Evolutionary conservation across 2,113 vertebrate genomes (phyloP).

Genomic region (Callocephalon fimbriatum): DNA sequence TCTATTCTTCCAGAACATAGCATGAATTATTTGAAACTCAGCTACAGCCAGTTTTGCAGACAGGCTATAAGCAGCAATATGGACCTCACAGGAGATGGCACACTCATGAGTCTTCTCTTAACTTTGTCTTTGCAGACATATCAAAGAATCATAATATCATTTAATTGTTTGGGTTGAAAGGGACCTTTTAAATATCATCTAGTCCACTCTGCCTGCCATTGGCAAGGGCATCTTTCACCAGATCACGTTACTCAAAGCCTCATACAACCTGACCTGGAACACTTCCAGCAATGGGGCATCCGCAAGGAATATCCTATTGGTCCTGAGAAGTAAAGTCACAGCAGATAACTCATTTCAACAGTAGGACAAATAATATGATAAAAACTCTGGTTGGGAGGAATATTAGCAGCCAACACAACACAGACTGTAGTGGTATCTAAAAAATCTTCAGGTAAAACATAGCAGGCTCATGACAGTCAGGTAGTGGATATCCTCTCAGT

Average conservation of each 20-base stretch:
- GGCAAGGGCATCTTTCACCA: background rate
- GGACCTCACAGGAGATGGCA: background rate
- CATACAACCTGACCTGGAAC: background rate
- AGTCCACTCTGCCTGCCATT: fast-evolving
- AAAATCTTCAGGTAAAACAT: background rate
- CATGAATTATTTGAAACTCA: background rate
- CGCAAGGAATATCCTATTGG: background rate
- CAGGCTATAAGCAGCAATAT: background rate
- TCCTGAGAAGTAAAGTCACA: background rate
- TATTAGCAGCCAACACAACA: background rate
- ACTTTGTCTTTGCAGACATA: background rate
- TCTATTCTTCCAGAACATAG: background rate
- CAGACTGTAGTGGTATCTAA: background rate
- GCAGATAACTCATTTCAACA: background rate
- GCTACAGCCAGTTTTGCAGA: background rate
- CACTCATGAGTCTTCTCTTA: background rate
- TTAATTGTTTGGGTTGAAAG: background rate
- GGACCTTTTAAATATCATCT: background rate
- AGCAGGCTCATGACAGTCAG: background rate
- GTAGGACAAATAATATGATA: background rate
- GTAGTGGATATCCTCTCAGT: background rate
- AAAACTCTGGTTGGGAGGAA: background rate
- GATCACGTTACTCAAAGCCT: background rate
- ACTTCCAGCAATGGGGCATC: background rate
- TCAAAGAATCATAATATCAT: background rate